phyloP scores from a whole-genome alignment of 2,797 vertebrate species.

The Bradypodion ventrale region DNA sequence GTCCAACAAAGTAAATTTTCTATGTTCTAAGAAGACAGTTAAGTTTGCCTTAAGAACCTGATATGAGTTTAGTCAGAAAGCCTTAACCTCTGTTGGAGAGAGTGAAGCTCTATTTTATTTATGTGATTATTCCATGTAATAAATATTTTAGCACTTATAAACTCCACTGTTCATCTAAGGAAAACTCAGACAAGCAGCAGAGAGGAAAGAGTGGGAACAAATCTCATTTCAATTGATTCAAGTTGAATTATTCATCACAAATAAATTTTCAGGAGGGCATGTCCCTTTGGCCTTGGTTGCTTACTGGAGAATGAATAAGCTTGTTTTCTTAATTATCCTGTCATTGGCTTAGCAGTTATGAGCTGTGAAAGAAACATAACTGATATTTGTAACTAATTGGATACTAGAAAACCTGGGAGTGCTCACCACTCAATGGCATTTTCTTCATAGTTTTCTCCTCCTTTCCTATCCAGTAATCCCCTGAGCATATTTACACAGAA shows the following conservation, averaged over 20 bases:
- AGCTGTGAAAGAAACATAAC: neutral
- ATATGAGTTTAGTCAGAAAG: neutral
- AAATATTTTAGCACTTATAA: constrained; percentile 28
- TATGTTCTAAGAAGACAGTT: neutral
- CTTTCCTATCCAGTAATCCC: neutral
- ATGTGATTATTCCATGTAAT: constrained; percentile 16
- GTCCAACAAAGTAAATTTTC: neutral
- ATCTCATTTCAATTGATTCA: constrained; percentile 18
- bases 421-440: neutral
- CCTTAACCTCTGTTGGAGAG: neutral
- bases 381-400: neutral
- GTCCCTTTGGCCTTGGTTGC: neutral
- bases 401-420: neutral
- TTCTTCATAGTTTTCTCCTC: neutral
- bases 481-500: neutral
- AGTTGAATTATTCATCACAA: too few relatives aligned
- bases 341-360: neutral
- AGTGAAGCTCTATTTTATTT: constrained; percentile 7
- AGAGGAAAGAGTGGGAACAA: neutral
- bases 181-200: neutral
- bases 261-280: neutral
- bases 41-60: neutral
- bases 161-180: neutral
- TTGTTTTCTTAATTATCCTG: constrained; percentile 19
- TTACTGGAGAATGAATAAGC: constrained; percentile 2